Evolutionary conservation across 2,888 invertebrate species (phyloP), one percentile per base, ranked within the genome.

Genomic region (Cybosia mesomella): DNA sequence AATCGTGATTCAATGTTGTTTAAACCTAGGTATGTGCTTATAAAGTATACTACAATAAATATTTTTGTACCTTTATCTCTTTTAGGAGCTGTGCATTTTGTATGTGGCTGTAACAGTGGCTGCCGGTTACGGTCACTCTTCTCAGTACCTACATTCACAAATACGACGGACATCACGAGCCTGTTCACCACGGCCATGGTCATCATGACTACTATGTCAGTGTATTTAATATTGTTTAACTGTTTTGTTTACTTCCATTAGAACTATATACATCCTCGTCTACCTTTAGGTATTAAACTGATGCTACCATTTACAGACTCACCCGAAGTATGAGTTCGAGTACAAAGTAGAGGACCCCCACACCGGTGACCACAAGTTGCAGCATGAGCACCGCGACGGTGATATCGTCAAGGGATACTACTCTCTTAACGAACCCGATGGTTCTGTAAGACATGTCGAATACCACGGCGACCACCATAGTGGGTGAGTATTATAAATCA

Each of bases 341-440:
- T 85, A 85, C 71, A 79, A 81, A 69, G 80, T 85, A 22, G 81
- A 83, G 32, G 95, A 95, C 76, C 87, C 89, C 15, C 94, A 95
- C 83, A 95, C 95, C 36, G 94, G 95, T 15, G 95, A 95, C 83
- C 87, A 91, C 80, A 95, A 95, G 84, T 87, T 89, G 36, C 95
- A 95, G 83, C 93, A 94, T 70, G 95, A 95, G 82, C 81, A 83
- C 43, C 89, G 93, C 54, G 92, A 95, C 67, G 95, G 95, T 22
- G 95, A 95, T 77, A 85, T 84, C 22, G 95, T 95, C 53, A 83
- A 86, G 67, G 86, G 86, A 22, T 76, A 86, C 66, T 86, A 85
- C 81, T 79, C 83, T 11, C 87, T 95, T 39, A 93, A 94, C 69
- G 89, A 95, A 75, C 92, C 95, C 43, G 95, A 93, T 68, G 95